phyloP scores from a whole-genome alignment of 2,113 vertebrate species.

The Rhizomys pruinosus region DNA sequence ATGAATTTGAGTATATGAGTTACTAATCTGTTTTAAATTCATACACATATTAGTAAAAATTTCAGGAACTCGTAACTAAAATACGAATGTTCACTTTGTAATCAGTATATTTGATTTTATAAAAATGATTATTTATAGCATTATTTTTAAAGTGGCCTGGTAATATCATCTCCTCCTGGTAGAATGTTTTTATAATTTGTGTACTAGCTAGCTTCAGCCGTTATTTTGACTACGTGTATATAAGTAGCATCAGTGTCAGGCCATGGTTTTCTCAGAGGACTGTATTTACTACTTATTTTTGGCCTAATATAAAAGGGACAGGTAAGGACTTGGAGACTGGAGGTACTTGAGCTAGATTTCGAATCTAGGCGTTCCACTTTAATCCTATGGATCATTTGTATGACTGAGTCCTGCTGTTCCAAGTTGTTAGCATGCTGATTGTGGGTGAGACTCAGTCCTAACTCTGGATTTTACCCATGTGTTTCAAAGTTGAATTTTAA shows the following conservation, averaged over 20 bases:
- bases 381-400: slow-evolving; percentile 70
- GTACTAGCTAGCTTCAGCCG: slow-evolving; percentile 51
- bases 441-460: slow-evolving; percentile 63
- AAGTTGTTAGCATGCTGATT: slow-evolving; percentile 32
- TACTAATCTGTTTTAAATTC: slow-evolving; percentile 55
- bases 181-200: slow-evolving; percentile 62
- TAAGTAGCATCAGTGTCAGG: slow-evolving; percentile 42
- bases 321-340: slow-evolving; percentile 55
- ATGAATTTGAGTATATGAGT: slow-evolving; percentile 51
- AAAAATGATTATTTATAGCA: slow-evolving; percentile 44
- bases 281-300: slow-evolving; percentile 37
- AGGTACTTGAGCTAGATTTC: slow-evolving; percentile 62
- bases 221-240: slow-evolving; percentile 47
- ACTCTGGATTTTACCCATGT: slow-evolving; percentile 75
- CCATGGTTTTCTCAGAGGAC: slow-evolving; percentile 60
- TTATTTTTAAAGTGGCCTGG: slow-evolving; percentile 59
- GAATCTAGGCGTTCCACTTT: slow-evolving; percentile 59
- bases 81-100: slow-evolving; percentile 53
- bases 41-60: slow-evolving; percentile 49
- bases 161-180: slow-evolving; percentile 51
- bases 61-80: slow-evolving; percentile 62
- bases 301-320: slow-evolving; percentile 51
- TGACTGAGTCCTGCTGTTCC: neutral
- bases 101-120: slow-evolving; percentile 56
- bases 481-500: slow-evolving; percentile 79